A percentile compares a stretch with the other conserved stretches of the same genome.
These are phyloP conservation scores for Amphiprion clarkii DNA, from an alignment of 2,797 vertebrate genomes.

Conservation along the genomic window DNA sequence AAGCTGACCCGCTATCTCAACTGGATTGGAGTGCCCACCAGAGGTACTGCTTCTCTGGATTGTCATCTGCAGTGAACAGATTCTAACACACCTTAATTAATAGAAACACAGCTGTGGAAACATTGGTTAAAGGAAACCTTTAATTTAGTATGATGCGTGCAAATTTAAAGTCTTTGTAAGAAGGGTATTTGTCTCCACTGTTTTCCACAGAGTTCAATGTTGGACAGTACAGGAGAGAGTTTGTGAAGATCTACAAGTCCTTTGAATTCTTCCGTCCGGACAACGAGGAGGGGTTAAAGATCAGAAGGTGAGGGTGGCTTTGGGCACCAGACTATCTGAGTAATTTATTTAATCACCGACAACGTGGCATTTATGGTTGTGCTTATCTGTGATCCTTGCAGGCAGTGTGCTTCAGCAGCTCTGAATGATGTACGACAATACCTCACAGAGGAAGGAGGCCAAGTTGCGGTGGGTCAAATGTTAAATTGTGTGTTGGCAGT, in stretches of 20 bases:
- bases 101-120: neutral
- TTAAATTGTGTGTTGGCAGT: neutral
- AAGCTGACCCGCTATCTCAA: slow-evolving; percentile 99
- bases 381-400: slow-evolving; percentile 61
- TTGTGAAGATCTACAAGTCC: slow-evolving; percentile 96
- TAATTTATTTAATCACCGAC: neutral
- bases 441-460: slow-evolving; percentile 93
- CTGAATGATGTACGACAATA: slow-evolving; percentile 93
- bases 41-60: slow-evolving; percentile 82
- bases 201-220: slow-evolving; percentile 95
- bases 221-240: slow-evolving; percentile 95
- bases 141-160: neutral
- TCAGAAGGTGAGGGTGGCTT: slow-evolving; percentile 89
- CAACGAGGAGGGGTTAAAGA: slow-evolving; percentile 96
- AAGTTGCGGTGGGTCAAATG: slow-evolving; percentile 91
- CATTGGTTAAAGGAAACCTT: neutral
- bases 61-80: neutral
- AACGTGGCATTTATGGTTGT: neutral
- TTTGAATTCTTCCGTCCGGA: slow-evolving; percentile 98
- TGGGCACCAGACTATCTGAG: too few relatives aligned
- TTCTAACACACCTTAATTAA: neutral
- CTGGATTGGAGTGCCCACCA: slow-evolving; percentile 98
- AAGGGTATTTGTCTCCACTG: neutral
- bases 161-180: neutral
- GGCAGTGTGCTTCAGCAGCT: slow-evolving; percentile 95